These are phyloP conservation scores for Vidua chalybeata DNA, from an alignment of 2,113 vertebrate species.

Conservation along the genomic window DNA sequence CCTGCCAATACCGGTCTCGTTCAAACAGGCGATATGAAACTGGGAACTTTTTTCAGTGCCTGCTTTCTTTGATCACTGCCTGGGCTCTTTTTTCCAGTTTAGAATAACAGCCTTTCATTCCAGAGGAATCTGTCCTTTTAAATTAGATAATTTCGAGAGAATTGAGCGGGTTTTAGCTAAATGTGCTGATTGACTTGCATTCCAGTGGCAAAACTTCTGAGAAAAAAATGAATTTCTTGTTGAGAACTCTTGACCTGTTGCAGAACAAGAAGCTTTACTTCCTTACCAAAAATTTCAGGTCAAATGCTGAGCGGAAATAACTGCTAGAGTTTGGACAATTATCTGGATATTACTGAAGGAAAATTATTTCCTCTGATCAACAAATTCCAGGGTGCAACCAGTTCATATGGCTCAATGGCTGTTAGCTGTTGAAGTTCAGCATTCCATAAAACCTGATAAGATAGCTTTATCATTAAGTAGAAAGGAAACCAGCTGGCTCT, in stretches of 20 bases:
- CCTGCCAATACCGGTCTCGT: not conserved
- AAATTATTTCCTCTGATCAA: not conserved
- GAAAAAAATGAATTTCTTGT: not conserved
- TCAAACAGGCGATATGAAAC: fast-evolving
- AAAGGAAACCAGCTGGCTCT: not conserved
- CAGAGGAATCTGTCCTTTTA: not conserved
- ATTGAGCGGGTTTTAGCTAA: not conserved
- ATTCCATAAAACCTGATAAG: not conserved
- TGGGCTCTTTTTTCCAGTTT: not conserved
- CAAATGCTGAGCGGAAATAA: not conserved
- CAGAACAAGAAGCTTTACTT: not conserved
- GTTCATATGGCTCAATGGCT: not conserved
- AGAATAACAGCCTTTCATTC: not conserved
- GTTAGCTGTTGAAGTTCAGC: not conserved
- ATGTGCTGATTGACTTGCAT: not conserved
- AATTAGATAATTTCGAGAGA: not conserved
- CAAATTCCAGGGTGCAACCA: not conserved
- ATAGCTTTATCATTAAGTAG: not conserved
- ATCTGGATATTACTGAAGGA: not conserved
- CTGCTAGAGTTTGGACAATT: not conserved
- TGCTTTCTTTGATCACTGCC: not conserved
- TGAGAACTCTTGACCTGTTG: not conserved
- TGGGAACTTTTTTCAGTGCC: not conserved
- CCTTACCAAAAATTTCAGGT: not conserved
- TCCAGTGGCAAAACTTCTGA: not conserved